Conservation (phyloP, 2,113 vertebrate species). For the Barbus barbus region DNA sequence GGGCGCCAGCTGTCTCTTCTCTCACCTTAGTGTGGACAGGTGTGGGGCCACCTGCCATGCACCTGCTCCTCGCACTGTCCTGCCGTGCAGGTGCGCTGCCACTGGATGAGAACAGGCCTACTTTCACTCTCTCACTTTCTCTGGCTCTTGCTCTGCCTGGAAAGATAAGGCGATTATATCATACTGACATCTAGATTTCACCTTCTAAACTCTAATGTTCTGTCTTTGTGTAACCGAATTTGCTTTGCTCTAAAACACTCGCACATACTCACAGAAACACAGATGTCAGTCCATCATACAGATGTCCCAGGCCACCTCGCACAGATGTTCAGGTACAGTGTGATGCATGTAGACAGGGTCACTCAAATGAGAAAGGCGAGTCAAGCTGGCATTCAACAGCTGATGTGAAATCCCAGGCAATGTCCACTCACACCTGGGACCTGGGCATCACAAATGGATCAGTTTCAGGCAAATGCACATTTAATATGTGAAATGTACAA, state of each 20-base stretch:
- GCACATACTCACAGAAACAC: neutral
- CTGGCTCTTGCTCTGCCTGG: neutral
- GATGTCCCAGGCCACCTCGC: constrained; percentile 10
- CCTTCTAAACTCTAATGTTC: neutral
- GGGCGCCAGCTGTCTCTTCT: constrained; percentile 56
- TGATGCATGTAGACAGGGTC: constrained; percentile 22
- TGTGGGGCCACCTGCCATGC: constrained; percentile 60
- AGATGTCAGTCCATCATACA: constrained; percentile 21
- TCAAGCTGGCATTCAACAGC: constrained; percentile 7
- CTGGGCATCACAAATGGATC: neutral
- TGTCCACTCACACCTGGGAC: neutral
- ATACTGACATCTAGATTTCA: constrained; percentile 9
- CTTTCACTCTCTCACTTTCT: constrained; percentile 11
- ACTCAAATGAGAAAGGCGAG: constrained; percentile 4
- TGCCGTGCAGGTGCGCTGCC: constrained; percentile 44
- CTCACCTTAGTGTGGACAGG: constrained; percentile 57
- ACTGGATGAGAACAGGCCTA: constrained; percentile 4
- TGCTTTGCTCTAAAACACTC: no score
- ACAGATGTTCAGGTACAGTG: constrained; percentile 43
- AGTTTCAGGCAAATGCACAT: neutral
- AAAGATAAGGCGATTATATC: neutral
- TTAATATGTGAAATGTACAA: neutral
- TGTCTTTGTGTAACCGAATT: neutral
- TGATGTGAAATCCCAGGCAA: neutral
- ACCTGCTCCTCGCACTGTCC: constrained; percentile 54